Conservation (phyloP, 2,797 vertebrate species). For the Poeciliopsis turneri region DNA sequence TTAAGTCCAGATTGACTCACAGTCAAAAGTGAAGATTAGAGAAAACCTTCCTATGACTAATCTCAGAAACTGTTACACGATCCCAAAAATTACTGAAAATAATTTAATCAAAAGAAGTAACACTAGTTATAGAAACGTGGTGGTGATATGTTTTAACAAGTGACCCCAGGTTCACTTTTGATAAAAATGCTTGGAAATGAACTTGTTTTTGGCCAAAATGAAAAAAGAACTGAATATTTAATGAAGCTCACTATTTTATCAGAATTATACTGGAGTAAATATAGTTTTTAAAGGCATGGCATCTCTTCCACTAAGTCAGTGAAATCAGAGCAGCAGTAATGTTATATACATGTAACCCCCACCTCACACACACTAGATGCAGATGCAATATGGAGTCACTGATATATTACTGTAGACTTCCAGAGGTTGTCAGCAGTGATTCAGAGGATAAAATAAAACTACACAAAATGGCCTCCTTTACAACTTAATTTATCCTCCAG, state of each 20-base stretch:
- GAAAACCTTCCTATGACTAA: neutral
- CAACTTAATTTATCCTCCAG: slow-evolving; percentile 24
- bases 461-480: slow-evolving; percentile 7
- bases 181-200: neutral
- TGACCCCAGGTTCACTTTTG: neutral
- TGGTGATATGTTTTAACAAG: neutral
- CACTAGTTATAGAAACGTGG: neutral
- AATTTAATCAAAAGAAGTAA: neutral
- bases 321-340: slow-evolving; percentile 5
- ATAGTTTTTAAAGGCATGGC: slow-evolving; percentile 2
- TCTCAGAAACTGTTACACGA: neutral
- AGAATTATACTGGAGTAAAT: neutral
- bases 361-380: neutral
- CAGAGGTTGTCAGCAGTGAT: neutral
- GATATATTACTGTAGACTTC: slow-evolving; percentile 6
- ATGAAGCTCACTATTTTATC: neutral
- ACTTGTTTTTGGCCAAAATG: neutral
- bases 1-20: neutral
- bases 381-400: neutral
- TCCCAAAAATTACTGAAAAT: neutral
- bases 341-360: slow-evolving; percentile 22
- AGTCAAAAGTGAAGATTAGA: neutral
- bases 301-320: neutral
- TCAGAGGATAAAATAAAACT: slow-evolving; percentile 19
- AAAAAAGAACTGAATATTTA: neutral